Evolutionary conservation across 2,797 vertebrate species (phyloP), one percentile per base, ranked within the genome.

Genomic region (Diglossa cyanea): DNA sequence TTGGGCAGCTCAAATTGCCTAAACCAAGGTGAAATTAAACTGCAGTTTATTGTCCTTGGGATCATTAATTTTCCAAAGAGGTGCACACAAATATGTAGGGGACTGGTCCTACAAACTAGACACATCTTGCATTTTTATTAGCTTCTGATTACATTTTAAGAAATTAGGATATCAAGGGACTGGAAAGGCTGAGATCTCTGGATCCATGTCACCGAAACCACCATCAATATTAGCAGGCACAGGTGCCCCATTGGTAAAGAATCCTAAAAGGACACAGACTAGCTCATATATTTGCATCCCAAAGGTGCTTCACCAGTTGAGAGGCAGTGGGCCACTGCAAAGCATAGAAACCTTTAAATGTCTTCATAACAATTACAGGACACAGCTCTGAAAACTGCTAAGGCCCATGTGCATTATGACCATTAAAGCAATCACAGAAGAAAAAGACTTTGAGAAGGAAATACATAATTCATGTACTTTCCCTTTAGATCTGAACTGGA

Each of bases 21-120:
- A 80, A 87, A 61, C 23, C 47, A 75, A 83, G 24, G 44, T 71
- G 66, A 93, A 92, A 92, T 85, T 91, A 85, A 90, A 78, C 42
- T 50, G 61, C 58, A 68, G 6, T 45, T 88, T 75, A n/a, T 83
- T 62, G 58, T 88, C 30, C 25, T 80, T 77, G 26, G 25, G 48
- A 23, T 67, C 30, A 60, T 73, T 80, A 73, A 48, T 82, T 93
- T 94, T 55, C 47, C 74, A 67, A 47, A 55, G 40, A 63, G 12
- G 9, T 91, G 30, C 17, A 71, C 48, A 58, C 25, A 72, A 77
- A 75, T 73, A 62, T 3, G 7, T 53, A 20, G 21, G 20, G 13
- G 14, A 40, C 11, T 54, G n/a, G 5, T 90, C 24, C 28, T 58
- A 86, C 61, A 10, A 81, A 31, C 17, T 15, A 58, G 17, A 73